Conservation (phyloP, 2,113 vertebrate species). For the Apaloderma vittatum region DNA sequence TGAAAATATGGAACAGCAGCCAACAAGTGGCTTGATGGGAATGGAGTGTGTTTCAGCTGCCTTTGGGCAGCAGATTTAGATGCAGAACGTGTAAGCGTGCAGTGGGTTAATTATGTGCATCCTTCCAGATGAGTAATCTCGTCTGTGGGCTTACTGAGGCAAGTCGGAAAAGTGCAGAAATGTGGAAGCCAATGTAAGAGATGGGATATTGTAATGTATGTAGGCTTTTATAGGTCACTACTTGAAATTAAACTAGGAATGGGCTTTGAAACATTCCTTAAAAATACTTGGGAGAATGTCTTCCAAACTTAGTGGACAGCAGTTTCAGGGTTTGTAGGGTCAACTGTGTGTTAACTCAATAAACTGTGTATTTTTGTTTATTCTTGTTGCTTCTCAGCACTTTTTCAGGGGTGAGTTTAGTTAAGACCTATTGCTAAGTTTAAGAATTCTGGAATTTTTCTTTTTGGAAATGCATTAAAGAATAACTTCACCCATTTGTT, state of each 20-base stretch:
- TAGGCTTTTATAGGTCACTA: background rate
- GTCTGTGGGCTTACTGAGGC: background rate
- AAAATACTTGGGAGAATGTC: background rate
- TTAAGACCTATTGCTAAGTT: background rate
- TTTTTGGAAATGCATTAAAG: background rate
- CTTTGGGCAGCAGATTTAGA: background rate
- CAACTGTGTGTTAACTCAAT: background rate
- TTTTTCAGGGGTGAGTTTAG: background rate
- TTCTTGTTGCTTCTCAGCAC: background rate
- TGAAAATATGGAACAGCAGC: background rate
- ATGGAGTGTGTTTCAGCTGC: background rate
- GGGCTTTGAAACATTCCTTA: background rate
- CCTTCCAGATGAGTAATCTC: background rate
- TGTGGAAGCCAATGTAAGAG: background rate
- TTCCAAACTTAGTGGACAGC: background rate
- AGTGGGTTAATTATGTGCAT: background rate
- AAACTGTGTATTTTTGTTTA: background rate
- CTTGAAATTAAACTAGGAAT: background rate
- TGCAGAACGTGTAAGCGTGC: background rate
- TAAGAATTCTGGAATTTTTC: background rate
- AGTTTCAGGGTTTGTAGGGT: background rate
- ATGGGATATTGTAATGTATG: fast-evolving
- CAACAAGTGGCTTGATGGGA: background rate
- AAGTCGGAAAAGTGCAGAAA: background rate
- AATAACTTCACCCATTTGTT: background rate